Evolutionary conservation across 2,888 invertebrate genomes (phyloP).

Genomic region (Frankliniella intonsa): DNA sequence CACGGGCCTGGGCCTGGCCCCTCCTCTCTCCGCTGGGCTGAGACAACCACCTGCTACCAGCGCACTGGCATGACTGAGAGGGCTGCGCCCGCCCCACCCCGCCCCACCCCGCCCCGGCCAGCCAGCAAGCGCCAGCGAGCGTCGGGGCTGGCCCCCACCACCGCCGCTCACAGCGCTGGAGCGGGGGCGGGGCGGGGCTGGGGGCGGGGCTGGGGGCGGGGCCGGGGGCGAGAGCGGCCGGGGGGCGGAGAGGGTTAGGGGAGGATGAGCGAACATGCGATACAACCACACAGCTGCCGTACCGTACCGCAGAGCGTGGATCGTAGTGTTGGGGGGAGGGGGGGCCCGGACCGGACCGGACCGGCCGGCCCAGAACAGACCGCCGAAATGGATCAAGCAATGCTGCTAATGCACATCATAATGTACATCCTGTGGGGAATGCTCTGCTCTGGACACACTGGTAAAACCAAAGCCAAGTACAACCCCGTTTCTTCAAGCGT

Average conservation of each 20-base stretch:
- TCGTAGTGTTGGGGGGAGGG: neutral
- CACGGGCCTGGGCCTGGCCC: neutral
- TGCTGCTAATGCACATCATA: too few species aligned
- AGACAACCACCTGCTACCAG: slow-evolving; percentile 22
- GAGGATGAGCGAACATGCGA: neutral
- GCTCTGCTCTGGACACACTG: too few species aligned
- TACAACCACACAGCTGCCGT: neutral
- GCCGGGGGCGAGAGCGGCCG: neutral
- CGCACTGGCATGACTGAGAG: slow-evolving; percentile 21
- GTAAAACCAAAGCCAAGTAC: too few species aligned
- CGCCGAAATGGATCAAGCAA: too few species aligned
- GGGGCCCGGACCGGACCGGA: too few species aligned
- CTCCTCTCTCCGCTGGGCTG: neutral
- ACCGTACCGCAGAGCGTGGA: neutral
- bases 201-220: neutral
- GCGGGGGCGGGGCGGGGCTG: neutral
- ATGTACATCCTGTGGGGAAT: too few species aligned
- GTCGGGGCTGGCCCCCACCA: neutral
- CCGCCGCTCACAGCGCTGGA: neutral
- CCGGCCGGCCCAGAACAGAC: too few species aligned
- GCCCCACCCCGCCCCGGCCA: neutral
- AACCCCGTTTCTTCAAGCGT: too few species aligned
- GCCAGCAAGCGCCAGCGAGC: slow-evolving; percentile 2
- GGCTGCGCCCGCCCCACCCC: neutral
- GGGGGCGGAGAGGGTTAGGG: neutral